Conservation (phyloP, 2,113 vertebrate genomes). For the Pseudopodoces humilis region DNA sequence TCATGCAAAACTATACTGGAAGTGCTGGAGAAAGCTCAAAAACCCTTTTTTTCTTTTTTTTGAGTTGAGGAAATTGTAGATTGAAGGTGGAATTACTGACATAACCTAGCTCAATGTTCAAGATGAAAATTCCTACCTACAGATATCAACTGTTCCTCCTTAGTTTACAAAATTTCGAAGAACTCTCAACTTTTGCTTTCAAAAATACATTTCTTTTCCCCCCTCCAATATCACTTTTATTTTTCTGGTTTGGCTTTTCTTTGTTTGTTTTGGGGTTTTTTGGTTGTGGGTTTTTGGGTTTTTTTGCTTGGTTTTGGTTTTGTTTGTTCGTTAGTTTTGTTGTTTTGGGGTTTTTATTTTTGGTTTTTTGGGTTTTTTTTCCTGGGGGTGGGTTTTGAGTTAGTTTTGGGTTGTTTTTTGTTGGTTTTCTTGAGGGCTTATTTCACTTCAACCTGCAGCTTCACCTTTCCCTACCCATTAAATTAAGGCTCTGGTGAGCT, state of each 20-base stretch:
- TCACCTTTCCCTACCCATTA: neutral
- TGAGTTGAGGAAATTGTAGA: neutral
- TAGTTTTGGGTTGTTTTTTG: neutral
- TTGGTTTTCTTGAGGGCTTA: neutral
- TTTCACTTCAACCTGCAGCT: neutral
- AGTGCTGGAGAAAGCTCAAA: neutral
- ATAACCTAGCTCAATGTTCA: neutral
- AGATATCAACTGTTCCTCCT: neutral
- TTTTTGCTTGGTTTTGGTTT: neutral
- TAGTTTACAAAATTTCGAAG: neutral
- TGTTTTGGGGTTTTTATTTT: neutral
- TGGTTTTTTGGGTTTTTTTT: neutral
- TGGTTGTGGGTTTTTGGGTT: neutral
- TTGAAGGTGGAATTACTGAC: neutral
- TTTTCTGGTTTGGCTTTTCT: neutral
- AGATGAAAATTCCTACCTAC: neutral
- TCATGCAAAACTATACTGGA: conserved; percentile 3
- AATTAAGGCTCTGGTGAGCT: neutral
- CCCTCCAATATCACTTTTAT: neutral
- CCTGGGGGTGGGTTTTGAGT: neutral
- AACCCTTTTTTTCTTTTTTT: neutral
- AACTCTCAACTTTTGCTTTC: neutral
- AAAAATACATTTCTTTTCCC: neutral
- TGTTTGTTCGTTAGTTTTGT: neutral
- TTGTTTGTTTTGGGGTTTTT: neutral